Base-by-base conservation (phyloP, 2,888 invertebrate species). In the Temnothorax rugatulus region DNA sequence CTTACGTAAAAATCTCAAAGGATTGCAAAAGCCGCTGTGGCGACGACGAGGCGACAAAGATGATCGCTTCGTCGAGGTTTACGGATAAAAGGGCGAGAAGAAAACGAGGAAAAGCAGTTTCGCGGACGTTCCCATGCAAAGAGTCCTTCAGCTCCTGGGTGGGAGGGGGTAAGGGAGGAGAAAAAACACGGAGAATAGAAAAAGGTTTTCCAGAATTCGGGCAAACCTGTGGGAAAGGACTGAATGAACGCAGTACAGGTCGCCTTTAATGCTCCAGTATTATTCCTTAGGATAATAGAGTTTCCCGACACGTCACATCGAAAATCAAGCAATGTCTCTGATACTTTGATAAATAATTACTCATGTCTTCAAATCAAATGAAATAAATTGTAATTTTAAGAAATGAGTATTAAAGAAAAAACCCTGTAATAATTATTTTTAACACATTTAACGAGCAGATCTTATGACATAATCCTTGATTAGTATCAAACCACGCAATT, bases 211-310 rank as follows among this genome's bases (percentile, higher is more conserved):
- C 92, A 92, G 91, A 88, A 92, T 94, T 94, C 90, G 89, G 92
- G 90, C 92, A 91, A 93, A 85, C 91, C 92, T 94, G 93, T 94
- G 94, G 93, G 94, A 94, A 94, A 92, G 86, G 87, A 91, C 89
- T 90, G 88, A 92, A 89, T 87, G 91, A 91, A 90, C 90, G 74
- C 83, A 77, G 85, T 84, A 87, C 87, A 86, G 91, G 90, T 90
- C 90, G 92, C 92, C 91, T 89, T 92, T 87, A 89, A 91, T 89
- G 91, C 91, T 90, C 88, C 86, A 86, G 91, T 91, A 92, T 93
- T 93, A 93, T 93, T 89, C 88, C n/a, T 15, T 68, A 57, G 87
- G 85, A 90, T 87, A 90, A 90, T 88, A 69, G 83, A 74, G 44
- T 64, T 75, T 90, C 87, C 77, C 90, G 91, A 89, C 88, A 86